phyloP scores from a whole-genome alignment of 2,113 vertebrate genomes.

The Ursus arctos region DNA sequence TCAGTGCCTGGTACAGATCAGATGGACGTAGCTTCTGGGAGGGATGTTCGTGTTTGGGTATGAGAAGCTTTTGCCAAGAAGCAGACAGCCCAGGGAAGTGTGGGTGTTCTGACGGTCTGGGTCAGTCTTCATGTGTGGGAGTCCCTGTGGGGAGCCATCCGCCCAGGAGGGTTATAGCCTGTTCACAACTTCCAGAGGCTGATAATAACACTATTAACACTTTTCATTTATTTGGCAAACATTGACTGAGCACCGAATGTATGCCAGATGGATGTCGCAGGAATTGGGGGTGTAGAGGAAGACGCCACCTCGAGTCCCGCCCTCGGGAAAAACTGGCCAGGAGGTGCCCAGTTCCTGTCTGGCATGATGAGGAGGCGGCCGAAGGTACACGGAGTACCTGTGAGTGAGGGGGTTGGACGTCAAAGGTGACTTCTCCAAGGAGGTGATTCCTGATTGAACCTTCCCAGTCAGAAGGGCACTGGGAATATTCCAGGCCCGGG shows the following conservation, averaged over 20 bases:
- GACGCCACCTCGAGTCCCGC: neutral
- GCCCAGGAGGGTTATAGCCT: neutral
- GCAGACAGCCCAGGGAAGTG: neutral
- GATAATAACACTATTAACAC: neutral
- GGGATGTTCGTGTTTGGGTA: neutral
- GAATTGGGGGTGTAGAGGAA: neutral
- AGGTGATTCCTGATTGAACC: neutral
- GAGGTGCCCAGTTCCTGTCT: neutral
- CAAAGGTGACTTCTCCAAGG: neutral
- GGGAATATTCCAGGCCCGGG: neutral
- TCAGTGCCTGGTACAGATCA: neutral
- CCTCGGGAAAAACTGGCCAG: neutral
- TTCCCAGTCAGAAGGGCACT: neutral
- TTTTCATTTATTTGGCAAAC: neutral
- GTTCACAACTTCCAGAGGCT: slow-evolving; percentile 11
- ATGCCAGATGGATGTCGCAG: neutral
- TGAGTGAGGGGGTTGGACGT: neutral
- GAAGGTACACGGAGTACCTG: neutral
- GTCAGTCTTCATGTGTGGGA: neutral
- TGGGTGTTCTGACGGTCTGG: neutral
- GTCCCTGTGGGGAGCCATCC: neutral
- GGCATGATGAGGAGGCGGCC: neutral
- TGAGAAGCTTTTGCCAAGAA: neutral
- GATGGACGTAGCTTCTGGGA: neutral
- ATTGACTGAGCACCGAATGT: neutral